phyloP scores from a whole-genome alignment of 2,113 vertebrate genomes.

The Proterorhinus semilunaris region DNA sequence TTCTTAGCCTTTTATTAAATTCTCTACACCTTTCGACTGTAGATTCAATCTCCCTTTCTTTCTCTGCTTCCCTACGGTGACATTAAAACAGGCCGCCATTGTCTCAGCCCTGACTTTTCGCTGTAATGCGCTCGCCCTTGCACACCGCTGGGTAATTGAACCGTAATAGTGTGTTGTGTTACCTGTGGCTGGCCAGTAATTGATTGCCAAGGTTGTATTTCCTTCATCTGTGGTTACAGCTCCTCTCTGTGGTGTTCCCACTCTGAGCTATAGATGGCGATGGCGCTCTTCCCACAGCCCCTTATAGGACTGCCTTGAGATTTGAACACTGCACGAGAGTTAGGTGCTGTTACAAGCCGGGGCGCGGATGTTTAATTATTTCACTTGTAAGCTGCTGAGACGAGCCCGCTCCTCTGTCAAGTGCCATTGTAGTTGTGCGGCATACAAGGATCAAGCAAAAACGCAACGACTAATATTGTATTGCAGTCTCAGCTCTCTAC shows the following conservation, averaged over 20 bases:
- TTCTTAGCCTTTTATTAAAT: no score
- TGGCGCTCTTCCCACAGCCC: conserved; percentile 49
- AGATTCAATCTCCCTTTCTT: conserved; percentile 12
- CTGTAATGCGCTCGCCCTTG: conserved; percentile 60
- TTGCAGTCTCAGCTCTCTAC: not conserved
- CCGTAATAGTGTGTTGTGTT: conserved; percentile 69
- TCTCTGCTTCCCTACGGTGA: conserved; percentile 48
- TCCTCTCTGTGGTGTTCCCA: conserved; percentile 20
- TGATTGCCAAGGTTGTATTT: conserved; percentile 69
- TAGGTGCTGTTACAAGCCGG: conserved; percentile 28
- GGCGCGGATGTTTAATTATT: conserved; percentile 6
- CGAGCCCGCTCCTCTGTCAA: conserved; percentile 10
- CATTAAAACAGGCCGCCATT: conserved; percentile 58
- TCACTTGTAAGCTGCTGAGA: conserved; percentile 2
- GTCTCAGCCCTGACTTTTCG: conserved; percentile 49
- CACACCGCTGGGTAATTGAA: conserved; percentile 69
- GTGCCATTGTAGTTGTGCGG: conserved; percentile 1
- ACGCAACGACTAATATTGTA: not conserved
- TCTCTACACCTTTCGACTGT: no score
- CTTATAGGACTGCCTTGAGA: not conserved
- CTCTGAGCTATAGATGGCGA: conserved; percentile 64
- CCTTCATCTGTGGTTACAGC: conserved; percentile 44
- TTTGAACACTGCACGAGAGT: conserved; percentile 16
- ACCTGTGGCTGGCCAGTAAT: conserved; percentile 70
- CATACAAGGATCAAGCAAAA: not conserved